Evolutionary conservation across 2,888 invertebrate species (phyloP).

Genomic region (Leptopilina myrica): DNA sequence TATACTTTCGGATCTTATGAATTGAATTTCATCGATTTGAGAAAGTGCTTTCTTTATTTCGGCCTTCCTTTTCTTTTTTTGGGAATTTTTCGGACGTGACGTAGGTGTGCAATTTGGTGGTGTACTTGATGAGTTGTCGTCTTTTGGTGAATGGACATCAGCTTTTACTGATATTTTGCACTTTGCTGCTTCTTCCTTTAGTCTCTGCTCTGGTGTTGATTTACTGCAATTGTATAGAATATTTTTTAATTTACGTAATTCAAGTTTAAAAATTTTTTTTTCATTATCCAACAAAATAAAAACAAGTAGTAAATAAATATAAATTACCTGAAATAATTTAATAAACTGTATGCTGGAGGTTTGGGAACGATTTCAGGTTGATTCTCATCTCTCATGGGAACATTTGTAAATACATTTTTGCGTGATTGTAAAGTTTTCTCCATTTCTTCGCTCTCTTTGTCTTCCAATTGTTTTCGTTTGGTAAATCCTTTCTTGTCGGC

Average conservation of each 20-base stretch:
- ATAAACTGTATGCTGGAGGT: slow-evolving; percentile 58
- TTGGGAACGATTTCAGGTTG: slow-evolving; percentile 43
- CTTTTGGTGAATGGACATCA: slow-evolving; percentile 63
- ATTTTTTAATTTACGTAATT: too few relatives aligned
- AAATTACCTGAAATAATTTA: slow-evolving; percentile 69
- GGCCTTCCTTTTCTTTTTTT: slow-evolving; percentile 15
- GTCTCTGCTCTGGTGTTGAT: slow-evolving; percentile 58
- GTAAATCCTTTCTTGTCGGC: slow-evolving; percentile 30
- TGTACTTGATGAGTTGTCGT: background rate
- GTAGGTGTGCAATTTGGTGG: slow-evolving; percentile 20
- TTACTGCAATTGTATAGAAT: slow-evolving; percentile 52
- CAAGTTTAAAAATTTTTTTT: too few relatives aligned
- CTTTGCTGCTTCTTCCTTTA: slow-evolving; percentile 56
- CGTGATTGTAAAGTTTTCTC: slow-evolving; percentile 19
- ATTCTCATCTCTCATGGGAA: slow-evolving; percentile 10
- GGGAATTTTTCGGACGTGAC: background rate
- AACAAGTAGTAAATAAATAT: background rate
- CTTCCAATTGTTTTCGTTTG: slow-evolving; percentile 25
- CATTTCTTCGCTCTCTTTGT: slow-evolving; percentile 19
- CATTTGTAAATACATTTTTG: slow-evolving; percentile 12
- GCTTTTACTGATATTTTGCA: slow-evolving; percentile 66
- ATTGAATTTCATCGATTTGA: slow-evolving; percentile 35
- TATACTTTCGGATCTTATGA: slow-evolving; percentile 30
- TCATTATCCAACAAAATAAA: background rate
- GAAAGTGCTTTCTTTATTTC: slow-evolving; percentile 13